A percentile compares a stretch with the other conserved stretches of the same genome.
These are phyloP conservation scores for Drosophila tropicalis DNA, from an alignment of 1,140 invertebrate species.

Conservation along the genomic window DNA sequence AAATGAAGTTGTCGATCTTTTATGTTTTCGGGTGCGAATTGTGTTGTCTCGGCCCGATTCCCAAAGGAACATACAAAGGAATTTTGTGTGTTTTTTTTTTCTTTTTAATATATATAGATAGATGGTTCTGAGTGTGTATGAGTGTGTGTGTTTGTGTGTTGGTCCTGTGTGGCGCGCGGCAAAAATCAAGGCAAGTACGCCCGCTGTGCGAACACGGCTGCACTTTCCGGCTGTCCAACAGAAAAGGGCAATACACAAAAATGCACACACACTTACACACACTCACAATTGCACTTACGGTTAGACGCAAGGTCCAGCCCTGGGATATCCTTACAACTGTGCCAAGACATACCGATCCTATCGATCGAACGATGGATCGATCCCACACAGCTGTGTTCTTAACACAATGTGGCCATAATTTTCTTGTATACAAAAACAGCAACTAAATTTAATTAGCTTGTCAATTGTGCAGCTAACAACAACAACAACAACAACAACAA, in stretches of 20 bases:
- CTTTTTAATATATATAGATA: constrained; percentile 45
- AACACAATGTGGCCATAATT: constrained; percentile 75
- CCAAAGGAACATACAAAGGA: constrained; percentile 63
- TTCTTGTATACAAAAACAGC: constrained; percentile 50
- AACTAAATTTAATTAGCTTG: constrained; percentile 71
- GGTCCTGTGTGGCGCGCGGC: constrained; percentile 59
- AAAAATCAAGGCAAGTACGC: constrained; percentile 70
- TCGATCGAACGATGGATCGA: not conserved
- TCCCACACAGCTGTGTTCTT: constrained; percentile 55
- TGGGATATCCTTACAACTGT: constrained; percentile 2
- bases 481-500: not conserved
- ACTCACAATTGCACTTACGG: constrained; percentile 38
- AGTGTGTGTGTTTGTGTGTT: too few relatives aligned
- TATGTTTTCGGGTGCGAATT: constrained; percentile 57
- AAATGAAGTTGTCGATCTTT: constrained; percentile 58
- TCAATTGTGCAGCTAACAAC: constrained; percentile 61
- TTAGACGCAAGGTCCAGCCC: constrained; percentile 32
- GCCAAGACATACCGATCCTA: not conserved
- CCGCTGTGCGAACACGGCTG: constrained; percentile 70
- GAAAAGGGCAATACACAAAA: not conserved
- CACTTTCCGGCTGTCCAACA: constrained; percentile 56
- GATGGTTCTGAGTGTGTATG: too few relatives aligned
- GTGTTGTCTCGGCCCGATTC: constrained; percentile 27
- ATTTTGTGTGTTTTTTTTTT: constrained; percentile 7
- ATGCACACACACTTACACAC: not conserved